These are phyloP conservation scores for Pachliopta kotzebuea DNA, from an alignment of 2,888 invertebrate species.

Conservation along the genomic window DNA sequence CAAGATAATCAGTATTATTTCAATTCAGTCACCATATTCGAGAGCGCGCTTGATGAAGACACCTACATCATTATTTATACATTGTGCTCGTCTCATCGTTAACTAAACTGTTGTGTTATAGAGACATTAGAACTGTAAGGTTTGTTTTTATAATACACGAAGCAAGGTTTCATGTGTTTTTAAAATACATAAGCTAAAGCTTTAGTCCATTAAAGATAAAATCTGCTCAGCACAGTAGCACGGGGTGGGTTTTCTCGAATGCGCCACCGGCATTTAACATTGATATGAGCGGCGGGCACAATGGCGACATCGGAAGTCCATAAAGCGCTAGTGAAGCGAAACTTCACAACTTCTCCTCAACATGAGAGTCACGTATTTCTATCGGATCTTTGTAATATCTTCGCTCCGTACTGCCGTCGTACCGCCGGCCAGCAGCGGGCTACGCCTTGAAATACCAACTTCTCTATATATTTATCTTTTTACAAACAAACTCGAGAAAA, in stretches of 20 bases:
- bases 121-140: too few species aligned
- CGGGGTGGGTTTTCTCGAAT: conserved; percentile 5
- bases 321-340: conserved; percentile 26
- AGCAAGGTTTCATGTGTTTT: background rate
- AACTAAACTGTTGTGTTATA: too few species aligned
- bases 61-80: too few species aligned
- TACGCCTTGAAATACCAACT: conserved; percentile 15
- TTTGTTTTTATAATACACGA: background rate
- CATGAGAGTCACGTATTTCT: conserved; percentile 29
- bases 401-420: conserved; percentile 16
- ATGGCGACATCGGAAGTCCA: conserved; percentile 23
- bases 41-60: too few species aligned
- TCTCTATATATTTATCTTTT: conserved; percentile 8
- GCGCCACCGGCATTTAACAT: conserved; percentile 14
- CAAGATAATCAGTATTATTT: too few species aligned
- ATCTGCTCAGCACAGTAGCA: background rate
- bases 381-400: conserved; percentile 30
- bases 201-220: background rate
- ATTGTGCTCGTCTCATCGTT: too few species aligned
- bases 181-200: background rate
- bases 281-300: conserved; percentile 24
- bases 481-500: conserved; percentile 15
- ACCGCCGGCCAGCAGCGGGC: conserved; percentile 12
- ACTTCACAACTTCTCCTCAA: conserved; percentile 22
- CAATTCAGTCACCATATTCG: too few species aligned